These are phyloP conservation scores for Asarcornis scutulata DNA, from an alignment of 2,113 vertebrate genomes.

Conservation along the genomic window DNA sequence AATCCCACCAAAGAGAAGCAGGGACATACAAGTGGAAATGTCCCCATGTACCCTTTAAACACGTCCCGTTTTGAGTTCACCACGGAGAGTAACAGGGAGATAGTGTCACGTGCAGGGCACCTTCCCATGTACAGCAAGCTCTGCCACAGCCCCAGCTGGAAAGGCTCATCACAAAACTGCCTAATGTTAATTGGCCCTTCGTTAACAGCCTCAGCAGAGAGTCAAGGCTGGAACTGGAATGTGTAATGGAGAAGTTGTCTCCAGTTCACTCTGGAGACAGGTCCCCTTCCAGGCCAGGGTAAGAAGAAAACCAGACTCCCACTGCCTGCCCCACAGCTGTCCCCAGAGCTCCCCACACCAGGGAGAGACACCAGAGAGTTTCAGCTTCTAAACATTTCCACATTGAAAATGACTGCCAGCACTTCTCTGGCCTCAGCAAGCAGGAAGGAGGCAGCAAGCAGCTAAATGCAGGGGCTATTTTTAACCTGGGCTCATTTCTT, in stretches of 20 bases:
- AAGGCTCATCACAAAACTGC: background rate
- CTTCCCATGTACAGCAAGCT: background rate
- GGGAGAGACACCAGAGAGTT: background rate
- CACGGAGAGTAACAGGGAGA: background rate
- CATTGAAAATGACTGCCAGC: background rate
- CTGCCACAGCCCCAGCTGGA: background rate
- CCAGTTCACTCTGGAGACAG: background rate
- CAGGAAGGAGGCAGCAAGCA: conserved; percentile 25
- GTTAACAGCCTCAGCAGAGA: background rate
- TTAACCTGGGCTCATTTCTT: conserved; percentile 40
- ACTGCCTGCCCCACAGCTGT: background rate
- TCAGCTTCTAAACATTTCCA: conserved; percentile 1
- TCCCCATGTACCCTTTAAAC: background rate
- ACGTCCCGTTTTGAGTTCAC: background rate
- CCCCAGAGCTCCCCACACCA: background rate
- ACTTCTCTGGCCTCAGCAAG: background rate
- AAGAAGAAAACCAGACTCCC: background rate
- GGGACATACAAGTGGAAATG: background rate
- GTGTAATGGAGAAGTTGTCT: background rate
- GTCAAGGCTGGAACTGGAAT: background rate
- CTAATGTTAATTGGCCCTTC: background rate
- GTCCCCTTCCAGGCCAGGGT: background rate
- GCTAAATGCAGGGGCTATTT: conserved; percentile 41
- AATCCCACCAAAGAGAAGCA: background rate
- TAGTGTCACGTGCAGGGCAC: background rate